A percentile compares a stretch with the other conserved stretches of the same genome.
These are phyloP conservation scores for Triplophysa yarkandensis DNA, from an alignment of 2,797 vertebrate genomes.

Conservation along the genomic window DNA sequence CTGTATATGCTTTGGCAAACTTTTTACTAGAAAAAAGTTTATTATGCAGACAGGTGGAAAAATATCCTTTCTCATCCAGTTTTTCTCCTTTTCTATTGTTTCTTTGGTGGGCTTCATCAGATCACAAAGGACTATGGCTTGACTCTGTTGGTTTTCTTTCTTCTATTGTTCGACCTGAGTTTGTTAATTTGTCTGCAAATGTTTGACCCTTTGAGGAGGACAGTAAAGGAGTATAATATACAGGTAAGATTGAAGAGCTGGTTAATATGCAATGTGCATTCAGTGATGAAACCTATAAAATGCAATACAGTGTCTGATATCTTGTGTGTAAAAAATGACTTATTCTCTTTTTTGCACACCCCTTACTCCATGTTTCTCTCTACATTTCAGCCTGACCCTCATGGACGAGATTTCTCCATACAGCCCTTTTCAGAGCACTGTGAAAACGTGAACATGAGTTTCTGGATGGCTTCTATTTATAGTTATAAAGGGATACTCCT, in stretches of 20 bases:
- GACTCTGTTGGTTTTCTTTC: conserved; percentile 70
- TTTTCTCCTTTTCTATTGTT: background rate
- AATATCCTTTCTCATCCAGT: background rate
- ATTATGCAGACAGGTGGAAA: background rate
- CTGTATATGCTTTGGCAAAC: background rate
- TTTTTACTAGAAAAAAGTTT: background rate
- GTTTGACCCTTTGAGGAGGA: conserved; percentile 86
- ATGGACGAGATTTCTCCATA: conserved; percentile 78
- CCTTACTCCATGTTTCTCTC: conserved; percentile 13
- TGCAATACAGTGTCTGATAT: background rate
- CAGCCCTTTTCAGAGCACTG: conserved; percentile 81
- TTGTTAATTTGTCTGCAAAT: conserved; percentile 89
- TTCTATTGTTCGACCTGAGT: conserved; percentile 85
- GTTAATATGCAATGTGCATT: too few relatives aligned
- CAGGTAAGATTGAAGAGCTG: conserved; percentile 72
- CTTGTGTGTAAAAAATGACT: background rate
- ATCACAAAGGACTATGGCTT: conserved; percentile 81
- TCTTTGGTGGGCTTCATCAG: conserved; percentile 65
- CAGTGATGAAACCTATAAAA: background rate
- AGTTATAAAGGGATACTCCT: conserved; percentile 88
- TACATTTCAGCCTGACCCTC: conserved; percentile 73
- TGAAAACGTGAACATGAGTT: conserved; percentile 83
- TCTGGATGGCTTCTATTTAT: conserved; percentile 85
- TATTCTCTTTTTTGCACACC: background rate
- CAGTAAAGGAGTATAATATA: conserved; percentile 78